Base-by-base conservation (phyloP, 2,888 invertebrate genomes). In the Dolomedes plantarius region DNA sequence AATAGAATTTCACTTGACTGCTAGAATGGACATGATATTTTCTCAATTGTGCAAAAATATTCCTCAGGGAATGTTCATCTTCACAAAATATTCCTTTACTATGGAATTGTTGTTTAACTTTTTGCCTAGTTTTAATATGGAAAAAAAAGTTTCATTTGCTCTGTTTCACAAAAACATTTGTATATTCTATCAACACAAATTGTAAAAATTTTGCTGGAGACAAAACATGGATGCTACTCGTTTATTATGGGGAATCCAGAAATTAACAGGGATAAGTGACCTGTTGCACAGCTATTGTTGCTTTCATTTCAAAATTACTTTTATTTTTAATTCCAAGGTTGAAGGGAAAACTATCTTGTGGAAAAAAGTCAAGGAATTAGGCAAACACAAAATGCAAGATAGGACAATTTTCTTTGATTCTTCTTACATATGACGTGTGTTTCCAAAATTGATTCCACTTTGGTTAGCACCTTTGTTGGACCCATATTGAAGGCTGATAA, bases 401-500 rank as follows among this genome's bases (percentile, higher is more conserved):
- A 19, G 23, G 19, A 6, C 6, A 56, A 56, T 56, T 36, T 36
- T 36, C 56, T 23, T 23, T 56, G 16, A 16, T 2, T n/a, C 46
- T 16, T 46, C 93, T 95, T 95, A 98, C 97, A 98, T 98, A 93
- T 98, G 98, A 92, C 98, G 94, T 90, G 98, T 98, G 93, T 97
- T 98, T 90, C 98, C 98, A 90, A 98, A 97, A 92, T 96, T 98
- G 91, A 98, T 96, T 82, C 98, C 99, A 89, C 97, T 96, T 92
- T 98, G 98, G 91, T 93, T 98, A 90, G 98, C 98, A 32, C 98
- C 98, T 92, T 98, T 98, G 94, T 99, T 99, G 90, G 97, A 96
- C 86, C 99, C 99, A 92, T 97, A 97, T 91, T 99, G 98, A 81
- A 98, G 90, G 90, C 82, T 91, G 91, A 98, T 98, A 87, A 98